A percentile compares a stretch with the other conserved stretches of the same genome.
These are phyloP conservation scores for Sminthurides aquaticus DNA, from an alignment of 2,888 invertebrate genomes.

Conservation along the genomic window DNA sequence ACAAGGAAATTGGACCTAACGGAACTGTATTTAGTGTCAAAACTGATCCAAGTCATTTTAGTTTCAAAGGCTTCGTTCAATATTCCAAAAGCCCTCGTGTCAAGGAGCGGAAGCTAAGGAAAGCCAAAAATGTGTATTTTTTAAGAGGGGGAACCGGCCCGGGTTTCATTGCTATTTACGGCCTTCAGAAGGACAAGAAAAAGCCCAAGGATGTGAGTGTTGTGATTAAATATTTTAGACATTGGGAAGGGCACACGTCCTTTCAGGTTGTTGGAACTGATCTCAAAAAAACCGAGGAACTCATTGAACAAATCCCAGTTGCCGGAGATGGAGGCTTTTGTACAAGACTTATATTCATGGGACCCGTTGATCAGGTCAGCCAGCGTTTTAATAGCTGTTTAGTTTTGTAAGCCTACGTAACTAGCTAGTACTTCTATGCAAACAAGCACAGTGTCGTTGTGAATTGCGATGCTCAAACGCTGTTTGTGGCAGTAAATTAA, in stretches of 20 bases:
- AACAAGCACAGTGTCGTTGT: too few species aligned
- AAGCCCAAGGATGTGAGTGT: slow-evolving; percentile 28
- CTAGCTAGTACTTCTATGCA: too few species aligned
- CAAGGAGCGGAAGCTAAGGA: neutral
- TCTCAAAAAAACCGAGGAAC: slow-evolving; percentile 31
- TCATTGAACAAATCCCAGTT: slow-evolving; percentile 30
- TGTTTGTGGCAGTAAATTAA: too few species aligned
- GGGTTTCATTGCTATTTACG: neutral
- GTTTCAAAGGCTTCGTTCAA: neutral
- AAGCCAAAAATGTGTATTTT: neutral
- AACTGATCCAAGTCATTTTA: neutral
- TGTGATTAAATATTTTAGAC: slow-evolving; percentile 36
- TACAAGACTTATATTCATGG: slow-evolving; percentile 32
- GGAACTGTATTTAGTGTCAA: neutral
- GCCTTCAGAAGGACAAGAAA: neutral
- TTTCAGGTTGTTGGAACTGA: slow-evolving; percentile 29
- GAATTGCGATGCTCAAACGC: slow-evolving; percentile 1
- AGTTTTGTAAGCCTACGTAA: neutral
- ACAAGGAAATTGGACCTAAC: neutral
- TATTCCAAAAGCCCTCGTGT: neutral
- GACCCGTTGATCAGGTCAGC: slow-evolving; percentile 36
- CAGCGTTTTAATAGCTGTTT: neutral
- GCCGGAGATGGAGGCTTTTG: slow-evolving; percentile 37
- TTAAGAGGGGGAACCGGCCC: neutral
- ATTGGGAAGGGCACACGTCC: slow-evolving; percentile 27